phyloP scores from a whole-genome alignment of 2,113 vertebrate species.

The Hiodon alosoides region DNA sequence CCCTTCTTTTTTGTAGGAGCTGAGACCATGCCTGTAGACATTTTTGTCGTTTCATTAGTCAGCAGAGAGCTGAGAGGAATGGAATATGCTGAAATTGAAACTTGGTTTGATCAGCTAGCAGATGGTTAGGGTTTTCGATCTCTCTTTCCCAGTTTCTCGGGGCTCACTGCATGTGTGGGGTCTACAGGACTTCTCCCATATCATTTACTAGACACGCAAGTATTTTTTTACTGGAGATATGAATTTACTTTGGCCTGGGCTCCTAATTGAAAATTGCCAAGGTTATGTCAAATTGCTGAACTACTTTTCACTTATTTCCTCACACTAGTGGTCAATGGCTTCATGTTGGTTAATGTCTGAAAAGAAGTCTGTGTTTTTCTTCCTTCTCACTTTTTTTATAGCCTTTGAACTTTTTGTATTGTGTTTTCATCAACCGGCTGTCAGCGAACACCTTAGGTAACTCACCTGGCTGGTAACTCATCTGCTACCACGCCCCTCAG shows the following conservation, averaged over 20 bases:
- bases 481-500: slow-evolving; percentile 35
- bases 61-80: slow-evolving; percentile 30
- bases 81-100: slow-evolving; percentile 17
- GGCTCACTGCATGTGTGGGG: slow-evolving; percentile 51
- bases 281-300: slow-evolving; percentile 38
- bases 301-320: slow-evolving; percentile 52
- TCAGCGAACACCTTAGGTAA: slow-evolving; percentile 27
- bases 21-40: too few relatives aligned
- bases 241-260: slow-evolving; percentile 54
- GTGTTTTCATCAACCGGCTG: neutral
- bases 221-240: slow-evolving; percentile 48
- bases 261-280: slow-evolving; percentile 44
- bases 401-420: neutral
- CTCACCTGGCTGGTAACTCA: neutral
- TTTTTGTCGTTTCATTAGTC: too few relatives aligned
- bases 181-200: slow-evolving; percentile 43
- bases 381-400: slow-evolving; percentile 16
- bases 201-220: slow-evolving; percentile 48
- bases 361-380: slow-evolving; percentile 33
- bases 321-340: slow-evolving; percentile 44
- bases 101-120: neutral
- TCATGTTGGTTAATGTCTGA: slow-evolving; percentile 43
- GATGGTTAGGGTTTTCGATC: slow-evolving; percentile 44
- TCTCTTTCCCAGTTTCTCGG: slow-evolving; percentile 30
- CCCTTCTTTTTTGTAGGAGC: too few relatives aligned